Evolutionary conservation across 2,113 vertebrate genomes (phyloP).

Genomic region (Azemiops feae): DNA sequence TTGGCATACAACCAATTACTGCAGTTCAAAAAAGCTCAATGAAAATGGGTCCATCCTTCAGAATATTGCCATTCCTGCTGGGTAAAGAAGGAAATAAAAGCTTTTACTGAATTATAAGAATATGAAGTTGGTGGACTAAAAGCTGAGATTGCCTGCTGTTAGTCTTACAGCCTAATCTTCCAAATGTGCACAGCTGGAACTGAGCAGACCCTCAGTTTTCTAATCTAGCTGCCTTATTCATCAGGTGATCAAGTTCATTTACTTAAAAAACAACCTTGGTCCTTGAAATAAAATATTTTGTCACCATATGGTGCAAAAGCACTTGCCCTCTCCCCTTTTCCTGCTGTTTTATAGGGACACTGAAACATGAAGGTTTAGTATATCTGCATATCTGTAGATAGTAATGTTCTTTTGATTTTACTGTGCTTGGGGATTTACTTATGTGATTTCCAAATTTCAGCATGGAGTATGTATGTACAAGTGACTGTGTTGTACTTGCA

Average conservation of each 20-base stretch:
- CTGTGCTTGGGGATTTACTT: neutral
- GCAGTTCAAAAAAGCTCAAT: neutral
- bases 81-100: neutral
- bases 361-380: neutral
- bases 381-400: neutral
- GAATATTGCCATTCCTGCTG: constrained; percentile 2
- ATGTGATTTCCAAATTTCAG: neutral
- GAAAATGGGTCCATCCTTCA: constrained; percentile 14
- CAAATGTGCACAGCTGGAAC: neutral
- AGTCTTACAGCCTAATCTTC: constrained; percentile 3
- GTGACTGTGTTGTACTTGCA: neutral
- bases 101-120: neutral
- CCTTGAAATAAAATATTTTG: neutral
- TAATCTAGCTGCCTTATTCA: constrained; percentile 32
- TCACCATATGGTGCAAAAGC: neutral
- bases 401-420: neutral
- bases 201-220: neutral
- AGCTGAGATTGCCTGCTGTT: constrained; percentile 4
- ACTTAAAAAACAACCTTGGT: no score
- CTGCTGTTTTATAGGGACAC: neutral
- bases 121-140: constrained; percentile 6
- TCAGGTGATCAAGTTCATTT: constrained; percentile 37
- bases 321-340: neutral
- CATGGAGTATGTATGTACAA: neutral
- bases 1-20: neutral